phyloP scores from a whole-genome alignment of 1,140 invertebrate genomes.

The Pachyrhynchus sulphureomaculatus region DNA sequence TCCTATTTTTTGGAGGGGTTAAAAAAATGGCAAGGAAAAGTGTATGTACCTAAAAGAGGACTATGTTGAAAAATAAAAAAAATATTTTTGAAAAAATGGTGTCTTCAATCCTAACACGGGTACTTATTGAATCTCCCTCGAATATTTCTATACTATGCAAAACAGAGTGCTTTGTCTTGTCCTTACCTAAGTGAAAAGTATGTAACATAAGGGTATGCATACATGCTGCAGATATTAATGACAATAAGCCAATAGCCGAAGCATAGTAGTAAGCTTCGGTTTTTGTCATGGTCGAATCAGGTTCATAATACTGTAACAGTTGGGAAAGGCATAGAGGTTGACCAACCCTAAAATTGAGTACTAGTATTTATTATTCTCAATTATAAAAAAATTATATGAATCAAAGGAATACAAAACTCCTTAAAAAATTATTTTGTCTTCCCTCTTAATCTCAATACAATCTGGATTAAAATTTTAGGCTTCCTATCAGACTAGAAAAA shows the following conservation, averaged over 20 bases:
- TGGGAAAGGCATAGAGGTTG: conserved; percentile 32
- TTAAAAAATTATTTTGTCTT: no score
- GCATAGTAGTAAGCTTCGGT: conserved; percentile 68
- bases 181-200: conserved; percentile 56
- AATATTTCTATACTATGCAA: conserved; percentile 57
- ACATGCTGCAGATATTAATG: conserved; percentile 61
- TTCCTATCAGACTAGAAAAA: no score
- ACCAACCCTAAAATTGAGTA: conserved; percentile 53
- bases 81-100: no score
- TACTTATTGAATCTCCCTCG: no score
- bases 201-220: conserved; percentile 80
- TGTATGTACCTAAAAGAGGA: no score
- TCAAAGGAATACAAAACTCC: not conserved
- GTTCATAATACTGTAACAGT: conserved; percentile 27
- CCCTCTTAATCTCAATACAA: no score
- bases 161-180: not conserved
- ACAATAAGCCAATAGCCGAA: conserved; percentile 67
- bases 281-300: conserved; percentile 31
- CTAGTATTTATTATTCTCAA: not conserved
- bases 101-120: no score
- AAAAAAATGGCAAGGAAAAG: conserved; percentile 68
- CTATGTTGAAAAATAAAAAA: no score
- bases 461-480: no score
- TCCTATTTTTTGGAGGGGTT: no score
- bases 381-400: not conserved